A percentile compares a stretch with the other conserved stretches of the same genome.
Conservation (phyloP, 1,140 invertebrate genomes). For the Trypoxylus dichotomus region DNA sequence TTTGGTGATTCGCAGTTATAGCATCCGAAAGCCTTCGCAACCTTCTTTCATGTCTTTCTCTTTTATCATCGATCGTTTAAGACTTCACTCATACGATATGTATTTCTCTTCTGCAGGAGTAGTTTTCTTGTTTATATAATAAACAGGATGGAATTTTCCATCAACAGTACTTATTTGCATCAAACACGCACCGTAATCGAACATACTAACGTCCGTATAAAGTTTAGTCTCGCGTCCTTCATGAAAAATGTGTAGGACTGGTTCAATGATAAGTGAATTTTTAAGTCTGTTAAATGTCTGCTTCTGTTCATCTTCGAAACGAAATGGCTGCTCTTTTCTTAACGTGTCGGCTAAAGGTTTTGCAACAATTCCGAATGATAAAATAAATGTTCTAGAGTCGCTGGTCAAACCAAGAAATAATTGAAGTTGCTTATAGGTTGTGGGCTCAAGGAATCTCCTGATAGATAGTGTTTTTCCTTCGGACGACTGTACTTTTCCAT, state of each 20-base stretch:
- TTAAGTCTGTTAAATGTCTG: slow-evolving; percentile 17
- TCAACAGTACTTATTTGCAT: background rate
- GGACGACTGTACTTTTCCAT: slow-evolving; percentile 30
- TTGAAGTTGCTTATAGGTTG: slow-evolving; percentile 41
- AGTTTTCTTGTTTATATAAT: slow-evolving; percentile 38
- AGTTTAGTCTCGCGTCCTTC: background rate
- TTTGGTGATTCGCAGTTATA: no score
- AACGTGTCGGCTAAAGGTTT: slow-evolving; percentile 17
- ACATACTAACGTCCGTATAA: background rate
- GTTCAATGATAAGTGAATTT: background rate
- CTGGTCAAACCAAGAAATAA: slow-evolving; percentile 37
- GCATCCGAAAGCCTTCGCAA: no score
- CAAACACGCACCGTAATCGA: slow-evolving; percentile 5
- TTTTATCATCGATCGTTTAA: no score
- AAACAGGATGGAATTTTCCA: slow-evolving; percentile 51
- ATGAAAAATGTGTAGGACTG: background rate
- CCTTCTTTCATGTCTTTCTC: no score
- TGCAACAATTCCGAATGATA: background rate
- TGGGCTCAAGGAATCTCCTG: slow-evolving; percentile 42
- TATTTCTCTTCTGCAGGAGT: slow-evolving; percentile 30
- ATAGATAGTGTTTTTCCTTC: slow-evolving; percentile 46
- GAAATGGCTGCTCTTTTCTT: background rate
- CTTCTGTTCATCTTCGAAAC: slow-evolving; percentile 27
- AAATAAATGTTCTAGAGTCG: slow-evolving; percentile 28
- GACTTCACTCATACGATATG: no score